Percentiles rank a stretch among this genome's conserved stretches.
Conservation (phyloP, 2,888 invertebrate genomes). For the Plebejus melissa region DNA sequence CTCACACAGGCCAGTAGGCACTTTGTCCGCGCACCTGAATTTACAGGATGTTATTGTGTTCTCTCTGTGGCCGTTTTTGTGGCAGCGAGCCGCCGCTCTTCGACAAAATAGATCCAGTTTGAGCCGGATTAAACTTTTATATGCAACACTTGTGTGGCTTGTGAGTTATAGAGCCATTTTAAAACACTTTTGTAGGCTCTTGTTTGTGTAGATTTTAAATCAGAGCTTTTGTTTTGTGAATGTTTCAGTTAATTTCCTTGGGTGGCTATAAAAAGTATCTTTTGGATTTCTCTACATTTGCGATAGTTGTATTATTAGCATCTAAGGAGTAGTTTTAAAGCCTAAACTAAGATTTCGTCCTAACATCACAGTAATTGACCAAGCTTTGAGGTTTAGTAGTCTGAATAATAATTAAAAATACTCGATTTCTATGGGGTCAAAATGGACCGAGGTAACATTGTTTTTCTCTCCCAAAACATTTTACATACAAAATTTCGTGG, state of each 20-base stretch:
- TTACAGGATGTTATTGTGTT: constrained; percentile 1
- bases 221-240: no score
- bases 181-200: neutral
- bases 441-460: no score
- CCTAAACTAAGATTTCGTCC: no score
- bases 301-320: neutral
- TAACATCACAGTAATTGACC: no score
- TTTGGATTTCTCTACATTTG: neutral
- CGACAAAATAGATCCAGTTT: neutral
- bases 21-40: constrained; percentile 1
- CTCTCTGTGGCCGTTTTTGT: constrained; percentile 9
- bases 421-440: no score
- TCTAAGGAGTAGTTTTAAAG: no score
- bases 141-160: neutral
- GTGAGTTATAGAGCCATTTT: neutral
- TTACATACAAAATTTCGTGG: no score
- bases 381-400: no score
- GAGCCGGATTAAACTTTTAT: constrained; percentile 1
- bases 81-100: constrained; percentile 44
- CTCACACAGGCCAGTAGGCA: neutral
- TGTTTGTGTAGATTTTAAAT: neutral
- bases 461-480: no score
- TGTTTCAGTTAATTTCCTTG: no score
- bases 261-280: no score
- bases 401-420: no score